Evolutionary conservation across 2,888 invertebrate species (phyloP), one percentile per base, ranked within the genome.

Genomic region (Campoletis raptor): DNA sequence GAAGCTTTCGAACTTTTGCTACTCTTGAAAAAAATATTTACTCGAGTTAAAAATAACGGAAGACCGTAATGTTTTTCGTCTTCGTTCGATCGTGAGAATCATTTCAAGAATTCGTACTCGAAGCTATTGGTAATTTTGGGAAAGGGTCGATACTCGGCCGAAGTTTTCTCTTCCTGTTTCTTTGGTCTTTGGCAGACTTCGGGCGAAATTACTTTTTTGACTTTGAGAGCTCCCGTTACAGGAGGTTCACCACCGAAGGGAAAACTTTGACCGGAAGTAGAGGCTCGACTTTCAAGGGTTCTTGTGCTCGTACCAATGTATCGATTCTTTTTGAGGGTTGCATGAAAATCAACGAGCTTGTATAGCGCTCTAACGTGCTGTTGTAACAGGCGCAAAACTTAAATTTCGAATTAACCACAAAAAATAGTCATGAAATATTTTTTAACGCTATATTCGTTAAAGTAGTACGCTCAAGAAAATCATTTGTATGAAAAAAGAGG

Each of bases 171-270:
- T 40, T 61, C 61, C 18, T 36, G 42, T 69, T 45, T 77, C 70
- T 40, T 80, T 36, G 80, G 48, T 54, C 42, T 52, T 9, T 5
- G 54, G 42, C 52, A 24, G 67, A 76, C 72, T 48, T 36, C 72
- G 73, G 74, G 79, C 67, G 85, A 85, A 74, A 85, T 85, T 81
- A 85, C 73, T 81, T 48, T 77, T 82, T 82, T 85, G 72, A 76
- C 85, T 81, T 70, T 81, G 81, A 66, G 77, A 48, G 45, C 66
- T 42, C 40, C 69, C 54, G 8, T 40, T 15, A 24, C 10, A 18
- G n/a, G n/a, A 36, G 72, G 48, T 61, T 30, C 42, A 52, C 73
- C 70, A 54, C 69, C 21, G 42, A 36, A 81, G 67, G 42, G 85
- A 37, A 83, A 85, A 85, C 79, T 83, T 80, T 61, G 74, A 79